Conservation (phyloP, 2,888 invertebrate genomes). For the Cephus nigrinus region DNA sequence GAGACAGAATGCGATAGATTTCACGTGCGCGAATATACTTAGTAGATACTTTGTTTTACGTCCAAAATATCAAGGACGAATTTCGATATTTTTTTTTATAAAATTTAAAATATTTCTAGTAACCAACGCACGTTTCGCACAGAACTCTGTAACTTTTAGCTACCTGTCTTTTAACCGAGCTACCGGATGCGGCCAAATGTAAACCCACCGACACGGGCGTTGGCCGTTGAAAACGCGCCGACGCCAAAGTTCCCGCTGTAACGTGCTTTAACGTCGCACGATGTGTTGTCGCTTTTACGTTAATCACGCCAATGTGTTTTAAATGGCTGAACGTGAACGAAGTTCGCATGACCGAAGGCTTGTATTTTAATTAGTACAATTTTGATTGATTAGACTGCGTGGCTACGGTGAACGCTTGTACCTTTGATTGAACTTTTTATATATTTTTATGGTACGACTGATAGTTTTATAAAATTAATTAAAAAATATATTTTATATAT, state of each 20-base stretch:
- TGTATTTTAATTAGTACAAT: neutral
- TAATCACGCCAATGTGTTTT: neutral
- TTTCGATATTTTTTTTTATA: neutral
- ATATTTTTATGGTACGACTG: too few relatives aligned
- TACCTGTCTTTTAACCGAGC: neutral
- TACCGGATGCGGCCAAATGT: neutral
- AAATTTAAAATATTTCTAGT: neutral
- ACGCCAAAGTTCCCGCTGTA: neutral
- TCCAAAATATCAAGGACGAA: neutral
- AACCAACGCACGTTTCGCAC: neutral
- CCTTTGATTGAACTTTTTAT: neutral
- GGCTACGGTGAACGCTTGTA: neutral
- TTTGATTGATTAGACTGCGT: neutral
- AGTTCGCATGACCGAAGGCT: neutral
- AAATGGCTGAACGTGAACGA: neutral
- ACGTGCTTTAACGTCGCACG: neutral
- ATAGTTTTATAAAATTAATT: too few relatives aligned
- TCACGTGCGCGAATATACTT: neutral
- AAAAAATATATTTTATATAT: too few relatives aligned
- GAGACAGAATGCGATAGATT: neutral
- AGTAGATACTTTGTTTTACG: neutral
- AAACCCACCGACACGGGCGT: neutral
- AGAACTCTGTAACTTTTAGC: neutral
- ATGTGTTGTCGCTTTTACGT: neutral
- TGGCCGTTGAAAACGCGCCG: neutral